Base-by-base conservation (phyloP, 2,797 vertebrate species). In the Martes flavigula region DNA sequence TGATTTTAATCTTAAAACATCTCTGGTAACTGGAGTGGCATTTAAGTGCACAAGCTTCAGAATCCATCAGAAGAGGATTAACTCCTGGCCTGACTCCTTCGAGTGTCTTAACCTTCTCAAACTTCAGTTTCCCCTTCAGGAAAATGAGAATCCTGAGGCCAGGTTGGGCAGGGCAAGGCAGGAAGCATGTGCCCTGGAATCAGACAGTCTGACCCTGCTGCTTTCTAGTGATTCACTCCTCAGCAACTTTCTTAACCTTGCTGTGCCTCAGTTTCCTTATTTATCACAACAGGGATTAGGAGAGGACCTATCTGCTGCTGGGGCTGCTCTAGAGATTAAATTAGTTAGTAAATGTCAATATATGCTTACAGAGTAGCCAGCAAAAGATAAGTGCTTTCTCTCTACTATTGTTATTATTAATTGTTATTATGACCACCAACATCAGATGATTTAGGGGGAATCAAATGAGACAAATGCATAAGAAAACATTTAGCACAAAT, bases 221-320 rank as follows among this genome's bases (percentile, higher is more conserved):
- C 7, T 40, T n/a, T 18, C 11, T 32, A 9, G n/a, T 18, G 25
- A 9, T 2, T 12, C 2, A 43, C 6, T 25, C n/a, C n/a, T 11
- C 38, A 54, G 64, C 32, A 58, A 12, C 12, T 30, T 62, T 46
- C 43, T 83, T 54, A 40, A 51, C 32, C 15, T 78, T n/a, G 17
- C 48, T 32, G 35, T 40, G 79, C 84, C 66, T 96, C 70, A 5
- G 21, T 87, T 83, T 94, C 68, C 60, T 73, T 43, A 3, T 48
- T 46, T 89, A 78, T 72, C 38, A 27, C 73, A 92, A 23, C 0
- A 68, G 11, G 11, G 30, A 87, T 87, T 32, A 87, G 48, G 48
- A 78, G 46, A 83, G 14, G 23, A 75, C 6, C 30, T 56, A 75
- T 48, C 4, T 32, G 1, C 68, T 46, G 58, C 58, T 3, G 12